A percentile compares a stretch with the other conserved stretches of the same genome.
phyloP scores from a whole-genome alignment of 2,113 vertebrate species.

The Ptychochromis oligacanthus region DNA sequence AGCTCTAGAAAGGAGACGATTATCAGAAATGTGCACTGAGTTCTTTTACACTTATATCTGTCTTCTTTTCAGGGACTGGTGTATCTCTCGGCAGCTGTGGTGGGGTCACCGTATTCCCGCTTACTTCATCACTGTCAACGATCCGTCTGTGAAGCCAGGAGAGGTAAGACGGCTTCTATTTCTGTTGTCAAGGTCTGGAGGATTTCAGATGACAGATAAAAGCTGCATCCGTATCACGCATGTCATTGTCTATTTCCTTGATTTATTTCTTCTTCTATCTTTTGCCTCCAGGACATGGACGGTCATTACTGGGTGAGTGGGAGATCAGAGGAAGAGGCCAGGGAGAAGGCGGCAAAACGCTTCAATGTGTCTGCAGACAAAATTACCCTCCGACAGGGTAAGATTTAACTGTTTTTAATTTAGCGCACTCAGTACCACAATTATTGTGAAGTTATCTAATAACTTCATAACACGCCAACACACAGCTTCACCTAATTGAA shows the following conservation, averaged over 20 bases:
- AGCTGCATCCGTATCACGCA: not conserved
- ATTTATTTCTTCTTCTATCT: conserved; percentile 6
- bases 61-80: conserved; percentile 84
- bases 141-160: conserved; percentile 83
- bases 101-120: conserved; percentile 93
- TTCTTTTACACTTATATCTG: not conserved
- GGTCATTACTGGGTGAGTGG: conserved; percentile 91
- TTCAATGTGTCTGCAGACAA: conserved; percentile 85
- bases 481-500: not conserved
- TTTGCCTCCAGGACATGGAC: conserved; percentile 82
- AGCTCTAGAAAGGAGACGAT: not conserved
- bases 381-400: conserved; percentile 88
- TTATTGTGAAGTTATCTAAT: conserved; percentile 10
- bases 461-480: not conserved
- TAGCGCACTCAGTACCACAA: not conserved
- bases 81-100: conserved; percentile 92
- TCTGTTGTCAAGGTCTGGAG: not conserved
- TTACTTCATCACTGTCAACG: conserved; percentile 86
- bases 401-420: conserved; percentile 23
- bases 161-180: conserved; percentile 75
- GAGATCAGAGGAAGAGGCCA: conserved; percentile 82
- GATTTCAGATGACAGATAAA: conserved; percentile 15
- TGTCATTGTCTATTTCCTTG: not conserved
- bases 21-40: not conserved
- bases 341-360: conserved; percentile 84